Evolutionary conservation across 2,113 vertebrate genomes (phyloP), one percentile per base, ranked within the genome.

Genomic region (Saguinus midas): DNA sequence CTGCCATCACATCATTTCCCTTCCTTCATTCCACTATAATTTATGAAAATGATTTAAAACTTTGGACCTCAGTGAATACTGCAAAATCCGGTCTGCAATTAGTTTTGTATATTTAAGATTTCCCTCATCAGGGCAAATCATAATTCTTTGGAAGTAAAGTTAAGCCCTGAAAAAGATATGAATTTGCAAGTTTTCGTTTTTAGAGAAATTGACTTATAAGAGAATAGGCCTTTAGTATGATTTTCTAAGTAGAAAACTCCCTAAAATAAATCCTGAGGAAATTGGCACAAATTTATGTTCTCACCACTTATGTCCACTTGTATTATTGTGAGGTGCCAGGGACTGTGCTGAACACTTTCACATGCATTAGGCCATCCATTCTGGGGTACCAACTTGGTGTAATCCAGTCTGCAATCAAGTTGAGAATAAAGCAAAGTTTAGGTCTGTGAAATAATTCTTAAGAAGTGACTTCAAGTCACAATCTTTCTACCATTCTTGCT

Each of bases 1-100:
- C 78, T 96, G 72, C 87, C 70, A 58, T 97, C 92, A 89, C 32
- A 78, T 96, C 80, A 96, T 92, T 96, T 95, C 87, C 90, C 32
- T 96, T 89, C 87, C 76, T 96, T 96, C 92, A 72, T 88, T 84
- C 81, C 37, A 84, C 95, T 92, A 84, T 97, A 97, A 97, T 96
- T 98, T 97, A 98, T 92, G 91, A 98, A 98, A 98, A 98, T 97
- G 76, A 2, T 97, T 97, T 98, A 98, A 96, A 98, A 94, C 97
- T 97, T 96, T 81, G 88, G 95, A 98, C 98, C 98, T 97, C 35
- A 84, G 97, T 95, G 98, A 97, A 96, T 95, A 92, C 52, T 73
- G 48, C 50, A 78, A 96, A 98, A 97, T 98, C 97, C 79, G 45
- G 95, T 88, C 96, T 96, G 96, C 97, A 98, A 98, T 98, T 98